These are phyloP conservation scores for Argynnis bischoffii DNA, from an alignment of 2,888 invertebrate genomes.

Conservation along the genomic window DNA sequence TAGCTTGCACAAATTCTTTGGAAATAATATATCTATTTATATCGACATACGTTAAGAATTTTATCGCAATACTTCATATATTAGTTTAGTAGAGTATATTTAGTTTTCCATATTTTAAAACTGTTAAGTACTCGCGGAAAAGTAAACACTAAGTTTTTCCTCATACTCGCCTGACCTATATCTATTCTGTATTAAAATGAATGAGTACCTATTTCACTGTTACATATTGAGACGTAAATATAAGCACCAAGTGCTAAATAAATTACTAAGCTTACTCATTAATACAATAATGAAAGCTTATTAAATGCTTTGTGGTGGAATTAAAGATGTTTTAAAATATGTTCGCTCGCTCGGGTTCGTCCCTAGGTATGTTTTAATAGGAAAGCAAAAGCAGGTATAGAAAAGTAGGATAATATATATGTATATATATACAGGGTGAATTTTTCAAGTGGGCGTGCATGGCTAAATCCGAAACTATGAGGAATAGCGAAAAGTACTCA, in stretches of 20 bases:
- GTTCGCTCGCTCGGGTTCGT: too few species aligned
- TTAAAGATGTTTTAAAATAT: too few species aligned
- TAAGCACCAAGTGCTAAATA: slow-evolving; percentile 3
- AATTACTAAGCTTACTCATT: not conserved
- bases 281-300: not conserved
- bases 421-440: too few species aligned
- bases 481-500: too few species aligned
- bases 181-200: slow-evolving; percentile 26
- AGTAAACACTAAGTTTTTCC: slow-evolving; percentile 22
- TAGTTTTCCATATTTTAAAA: slow-evolving; percentile 20
- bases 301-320: too few species aligned
- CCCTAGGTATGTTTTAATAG: too few species aligned
- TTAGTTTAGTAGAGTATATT: slow-evolving; percentile 7
- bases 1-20: not conserved
- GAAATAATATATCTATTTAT: not conserved
- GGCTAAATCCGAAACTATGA: too few species aligned
- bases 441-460: too few species aligned
- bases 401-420: too few species aligned
- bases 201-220: slow-evolving; percentile 17
- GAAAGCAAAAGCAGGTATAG: too few species aligned
- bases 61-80: not conserved
- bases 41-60: slow-evolving; percentile 1
- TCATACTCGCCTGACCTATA: slow-evolving; percentile 23
- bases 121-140: slow-evolving; percentile 20
- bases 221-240: slow-evolving; percentile 12